These are phyloP conservation scores for Aphidius ervi DNA, from an alignment of 1,140 invertebrate genomes.

Conservation along the genomic window DNA sequence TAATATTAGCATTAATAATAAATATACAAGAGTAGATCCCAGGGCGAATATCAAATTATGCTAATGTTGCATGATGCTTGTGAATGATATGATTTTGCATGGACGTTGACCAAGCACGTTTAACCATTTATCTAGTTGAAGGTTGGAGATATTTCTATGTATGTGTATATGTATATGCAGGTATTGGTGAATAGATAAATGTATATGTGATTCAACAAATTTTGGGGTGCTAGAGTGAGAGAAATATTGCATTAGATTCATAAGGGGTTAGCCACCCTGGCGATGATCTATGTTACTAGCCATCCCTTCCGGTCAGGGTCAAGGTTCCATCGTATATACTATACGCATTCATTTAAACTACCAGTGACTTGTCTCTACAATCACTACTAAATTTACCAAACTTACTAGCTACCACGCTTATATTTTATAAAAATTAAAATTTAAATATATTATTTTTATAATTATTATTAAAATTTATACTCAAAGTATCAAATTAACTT, in stretches of 20 bases:
- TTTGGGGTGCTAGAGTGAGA: background rate
- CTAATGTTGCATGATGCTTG: constrained; percentile 27
- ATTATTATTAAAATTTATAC: too few species aligned
- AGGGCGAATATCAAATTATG: constrained; percentile 36
- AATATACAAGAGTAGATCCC: constrained; percentile 10
- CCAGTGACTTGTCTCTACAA: too few species aligned
- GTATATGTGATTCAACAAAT: too few species aligned
- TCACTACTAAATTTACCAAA: too few species aligned
- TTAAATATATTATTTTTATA: too few species aligned
- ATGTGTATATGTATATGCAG: too few species aligned
- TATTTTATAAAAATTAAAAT: too few species aligned
- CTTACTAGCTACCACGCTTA: too few species aligned
- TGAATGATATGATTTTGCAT: constrained; percentile 29
- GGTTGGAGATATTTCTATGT: background rate
- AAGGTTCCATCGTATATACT: constrained; percentile 23
- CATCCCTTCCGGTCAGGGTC: constrained; percentile 28
- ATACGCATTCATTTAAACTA: too few species aligned
- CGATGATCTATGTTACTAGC: constrained; percentile 9
- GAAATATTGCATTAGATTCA: background rate
- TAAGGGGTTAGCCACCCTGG: background rate
- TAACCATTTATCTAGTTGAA: constrained; percentile 20
- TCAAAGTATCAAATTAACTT: too few species aligned
- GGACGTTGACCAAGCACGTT: constrained; percentile 14
- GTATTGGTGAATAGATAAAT: too few species aligned
- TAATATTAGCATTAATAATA: constrained; percentile 1